Conservation (phyloP, 2,113 vertebrate genomes). For the Sylvietta virens region DNA sequence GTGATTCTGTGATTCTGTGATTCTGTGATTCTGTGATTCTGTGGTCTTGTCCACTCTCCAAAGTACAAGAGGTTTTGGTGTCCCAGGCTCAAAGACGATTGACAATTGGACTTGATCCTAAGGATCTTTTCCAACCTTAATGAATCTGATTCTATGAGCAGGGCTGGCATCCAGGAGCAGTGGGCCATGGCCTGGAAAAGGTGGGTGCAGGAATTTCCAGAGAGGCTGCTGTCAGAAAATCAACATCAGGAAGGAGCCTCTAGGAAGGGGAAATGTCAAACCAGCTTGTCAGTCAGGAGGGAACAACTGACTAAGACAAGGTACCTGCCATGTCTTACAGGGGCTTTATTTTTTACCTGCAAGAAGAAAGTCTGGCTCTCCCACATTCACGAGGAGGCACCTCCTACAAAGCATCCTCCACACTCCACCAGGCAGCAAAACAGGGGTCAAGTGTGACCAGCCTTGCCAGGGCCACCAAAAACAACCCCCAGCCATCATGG, state of each 20-base stretch:
- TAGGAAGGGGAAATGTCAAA: neutral
- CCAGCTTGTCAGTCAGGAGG: neutral
- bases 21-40: neutral
- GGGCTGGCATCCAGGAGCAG: neutral
- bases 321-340: accelerated
- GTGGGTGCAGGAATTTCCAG: neutral
- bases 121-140: neutral
- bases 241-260: neutral
- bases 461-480: neutral
- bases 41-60: neutral
- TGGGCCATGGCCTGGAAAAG: neutral
- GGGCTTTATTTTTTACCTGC: neutral
- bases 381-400: accelerated
- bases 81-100: neutral
- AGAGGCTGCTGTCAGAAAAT: neutral
- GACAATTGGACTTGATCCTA: neutral
- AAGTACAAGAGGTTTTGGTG: neutral
- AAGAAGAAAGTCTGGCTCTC: neutral
- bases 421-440: neutral
- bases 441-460: neutral
- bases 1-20: neutral
- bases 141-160: neutral
- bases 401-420: neutral
- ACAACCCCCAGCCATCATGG: accelerated
- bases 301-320: neutral